Evolutionary conservation across 2,113 vertebrate genomes (phyloP).

Genomic region (Otus sunia): DNA sequence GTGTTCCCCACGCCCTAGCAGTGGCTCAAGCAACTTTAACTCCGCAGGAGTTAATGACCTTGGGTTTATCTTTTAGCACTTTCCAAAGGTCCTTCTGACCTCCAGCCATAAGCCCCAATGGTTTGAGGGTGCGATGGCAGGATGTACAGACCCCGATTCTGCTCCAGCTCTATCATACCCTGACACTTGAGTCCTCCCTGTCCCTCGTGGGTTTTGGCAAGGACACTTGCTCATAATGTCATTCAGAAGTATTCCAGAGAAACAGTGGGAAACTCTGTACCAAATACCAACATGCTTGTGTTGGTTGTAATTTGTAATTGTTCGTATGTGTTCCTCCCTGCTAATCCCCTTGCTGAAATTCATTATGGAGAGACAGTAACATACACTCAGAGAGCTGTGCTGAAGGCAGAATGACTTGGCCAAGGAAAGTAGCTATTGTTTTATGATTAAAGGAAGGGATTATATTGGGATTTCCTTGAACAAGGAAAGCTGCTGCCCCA

Average conservation of each 20-base stretch:
- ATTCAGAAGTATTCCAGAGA: not conserved
- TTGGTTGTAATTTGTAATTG: constrained; percentile 42
- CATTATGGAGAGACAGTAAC: not conserved
- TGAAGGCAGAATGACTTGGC: constrained; percentile 28
- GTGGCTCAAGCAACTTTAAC: not conserved
- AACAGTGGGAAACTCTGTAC: not conserved
- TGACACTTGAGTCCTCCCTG: not conserved
- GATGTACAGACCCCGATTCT: not conserved
- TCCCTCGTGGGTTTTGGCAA: not conserved
- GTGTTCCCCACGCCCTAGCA: not conserved
- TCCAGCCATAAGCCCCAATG: fast-evolving
- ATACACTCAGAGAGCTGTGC: not conserved
- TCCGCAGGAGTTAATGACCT: not conserved
- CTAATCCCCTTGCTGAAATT: constrained; percentile 33
- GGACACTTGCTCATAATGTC: not conserved
- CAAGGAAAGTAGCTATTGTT: constrained; percentile 46
- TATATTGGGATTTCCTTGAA: constrained; percentile 61
- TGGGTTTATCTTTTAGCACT: not conserved
- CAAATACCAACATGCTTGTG: not conserved
- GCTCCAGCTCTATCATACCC: not conserved
- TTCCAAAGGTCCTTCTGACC: not conserved
- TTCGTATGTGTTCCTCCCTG: not conserved
- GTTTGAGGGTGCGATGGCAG: not conserved
- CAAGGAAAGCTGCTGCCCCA: constrained; percentile 31
- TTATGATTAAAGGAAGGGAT: constrained; percentile 56